Base-by-base conservation (phyloP, 2,797 vertebrate genomes). In the Neosilurus mollespiculum region DNA sequence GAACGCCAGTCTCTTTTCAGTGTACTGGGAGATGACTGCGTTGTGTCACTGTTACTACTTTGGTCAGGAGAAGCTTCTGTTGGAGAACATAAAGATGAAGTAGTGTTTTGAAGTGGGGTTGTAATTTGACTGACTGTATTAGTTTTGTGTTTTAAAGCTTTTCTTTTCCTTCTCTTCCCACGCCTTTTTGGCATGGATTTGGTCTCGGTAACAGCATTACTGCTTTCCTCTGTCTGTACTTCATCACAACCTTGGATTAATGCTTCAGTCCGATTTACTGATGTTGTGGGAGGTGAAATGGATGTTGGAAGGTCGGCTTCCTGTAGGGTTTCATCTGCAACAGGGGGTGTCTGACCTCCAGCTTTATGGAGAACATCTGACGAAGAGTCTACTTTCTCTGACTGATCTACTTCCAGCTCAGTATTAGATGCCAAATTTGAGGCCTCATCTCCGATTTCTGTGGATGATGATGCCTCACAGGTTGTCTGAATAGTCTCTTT, bases 1-100 rank as follows among this genome's bases (percentile, higher is more conserved):
- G 87, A 87, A 20, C 87, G 87, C 87, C 86, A 87, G 78, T 83
- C 62, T 70, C 43, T 78, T 82, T 78, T 82, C 54, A 37, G 14
- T 51, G 56, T 16, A 18, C 24, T 43, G 20, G 69, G 62, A 34
- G 53, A 62, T 22, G 70, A 34, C 72, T 56, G 71, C 37, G 15
- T 14, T 2, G 22, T 14, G 37, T 85, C 85, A 64, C 30, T 66
- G 56, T 43, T 81, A 37, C 49, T 24, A 61, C 37, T 77, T 51
- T 61, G 69, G 54, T 87, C 73, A 71, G 54, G n/a, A 9, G 58
- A 34, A 54, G 81, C 14, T 54, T 83, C 75, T 64, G 56, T n/a
- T 20, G 73, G 54, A 26, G 62, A 34, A 16, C 26, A 61, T 64
- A 70, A 53, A 0, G 72, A 24, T 83, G 22, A 58, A 64, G 22